Percentiles rank a stretch among this genome's conserved stretches.
These are phyloP conservation scores for Muscina levida DNA, from an alignment of 2,888 invertebrate genomes.

Conservation along the genomic window DNA sequence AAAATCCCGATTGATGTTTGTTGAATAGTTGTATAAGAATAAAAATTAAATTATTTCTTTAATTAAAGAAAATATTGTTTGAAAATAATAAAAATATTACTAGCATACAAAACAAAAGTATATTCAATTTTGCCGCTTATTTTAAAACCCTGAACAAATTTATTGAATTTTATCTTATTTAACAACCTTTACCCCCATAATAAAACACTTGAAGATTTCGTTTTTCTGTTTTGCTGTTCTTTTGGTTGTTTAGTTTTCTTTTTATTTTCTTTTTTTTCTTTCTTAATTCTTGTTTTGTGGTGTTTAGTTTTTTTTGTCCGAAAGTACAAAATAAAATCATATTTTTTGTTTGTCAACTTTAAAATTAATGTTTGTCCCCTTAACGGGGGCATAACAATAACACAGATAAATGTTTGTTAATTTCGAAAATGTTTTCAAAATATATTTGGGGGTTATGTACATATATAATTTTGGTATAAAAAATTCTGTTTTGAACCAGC, in stretches of 20 bases:
- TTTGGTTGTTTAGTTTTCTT: slow-evolving; percentile 51
- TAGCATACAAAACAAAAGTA: no score
- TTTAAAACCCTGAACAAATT: no score
- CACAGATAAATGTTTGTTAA: slow-evolving; percentile 52
- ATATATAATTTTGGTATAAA: not conserved
- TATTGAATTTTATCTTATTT: no score
- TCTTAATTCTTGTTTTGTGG: slow-evolving; percentile 19
- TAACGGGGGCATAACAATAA: slow-evolving; percentile 57
- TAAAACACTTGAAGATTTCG: not conserved
- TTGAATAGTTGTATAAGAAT: not conserved
- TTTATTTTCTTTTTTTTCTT: slow-evolving; percentile 34
- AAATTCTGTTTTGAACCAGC: slow-evolving; percentile 29
- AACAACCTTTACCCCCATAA: no score
- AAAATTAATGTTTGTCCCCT: not conserved
- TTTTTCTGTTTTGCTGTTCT: slow-evolving; percentile 49
- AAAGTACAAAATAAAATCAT: slow-evolving; percentile 65
- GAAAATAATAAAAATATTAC: no score
- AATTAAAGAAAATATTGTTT: no score
- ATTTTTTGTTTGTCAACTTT: slow-evolving; percentile 45
- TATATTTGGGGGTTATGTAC: not conserved
- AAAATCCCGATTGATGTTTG: slow-evolving; percentile 33
- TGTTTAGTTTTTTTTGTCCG: slow-evolving; percentile 43
- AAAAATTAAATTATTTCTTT: no score
- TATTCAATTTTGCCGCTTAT: no score
- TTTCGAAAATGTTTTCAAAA: not conserved